Conservation (phyloP, 2,888 invertebrate genomes). For the Acanthopleura granulata region DNA sequence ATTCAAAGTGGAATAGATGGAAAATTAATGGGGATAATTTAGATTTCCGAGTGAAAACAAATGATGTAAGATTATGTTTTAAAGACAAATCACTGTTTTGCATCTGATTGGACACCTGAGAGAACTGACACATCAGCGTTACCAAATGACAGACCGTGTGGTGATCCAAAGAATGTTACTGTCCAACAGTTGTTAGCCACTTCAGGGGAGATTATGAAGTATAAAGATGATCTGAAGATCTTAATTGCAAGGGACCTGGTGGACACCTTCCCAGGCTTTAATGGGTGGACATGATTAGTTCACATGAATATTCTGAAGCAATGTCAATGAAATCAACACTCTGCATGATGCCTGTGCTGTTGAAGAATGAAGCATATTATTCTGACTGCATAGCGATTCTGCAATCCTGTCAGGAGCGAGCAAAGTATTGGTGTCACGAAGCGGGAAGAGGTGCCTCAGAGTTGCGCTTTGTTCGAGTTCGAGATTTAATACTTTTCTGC, state of each 20-base stretch:
- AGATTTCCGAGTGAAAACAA: constrained; percentile 30
- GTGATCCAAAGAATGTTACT: constrained; percentile 10
- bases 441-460: constrained; percentile 24
- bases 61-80: constrained; percentile 29
- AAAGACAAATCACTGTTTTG: constrained; percentile 29
- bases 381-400: constrained; percentile 28
- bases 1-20: constrained; percentile 25
- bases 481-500: too few relatives aligned
- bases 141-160: not conserved
- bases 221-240: constrained; percentile 13
- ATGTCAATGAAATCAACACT: constrained; percentile 22
- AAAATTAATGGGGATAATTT: constrained; percentile 33
- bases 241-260: not conserved
- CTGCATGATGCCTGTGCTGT: constrained; percentile 23
- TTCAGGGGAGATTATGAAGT: constrained; percentile 13
- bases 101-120: constrained; percentile 23
- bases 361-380: constrained; percentile 30
- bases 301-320: constrained; percentile 16
- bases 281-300: constrained; percentile 23
- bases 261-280: not conserved
- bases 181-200: constrained; percentile 17
- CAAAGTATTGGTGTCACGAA: constrained; percentile 23
- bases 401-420: constrained; percentile 19
- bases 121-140: constrained; percentile 7
- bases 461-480: too few relatives aligned